Evolutionary conservation across 2,113 vertebrate species (phyloP).

Genomic region (Rhabdomys dilectus): DNA sequence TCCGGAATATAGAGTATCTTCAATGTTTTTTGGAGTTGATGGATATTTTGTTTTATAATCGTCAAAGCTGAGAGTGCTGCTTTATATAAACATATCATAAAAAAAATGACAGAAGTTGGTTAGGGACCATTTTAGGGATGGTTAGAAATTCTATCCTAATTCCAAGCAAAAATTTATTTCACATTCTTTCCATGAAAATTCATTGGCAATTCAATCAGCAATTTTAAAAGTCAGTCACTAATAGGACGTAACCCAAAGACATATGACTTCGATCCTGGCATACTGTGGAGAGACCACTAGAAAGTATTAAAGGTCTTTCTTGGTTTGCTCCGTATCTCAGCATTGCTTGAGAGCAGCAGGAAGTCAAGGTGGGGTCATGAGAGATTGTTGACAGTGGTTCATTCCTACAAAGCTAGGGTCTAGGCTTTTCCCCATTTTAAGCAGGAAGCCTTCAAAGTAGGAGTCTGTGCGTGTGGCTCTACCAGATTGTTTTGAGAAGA

Average conservation of each 20-base stretch:
- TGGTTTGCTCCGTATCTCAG: too few relatives aligned
- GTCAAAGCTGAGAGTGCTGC: neutral
- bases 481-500: neutral
- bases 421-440: neutral
- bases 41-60: neutral
- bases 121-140: neutral
- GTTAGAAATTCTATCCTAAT: neutral
- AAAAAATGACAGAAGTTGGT: neutral
- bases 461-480: neutral
- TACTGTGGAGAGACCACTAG: neutral
- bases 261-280: neutral
- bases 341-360: too few relatives aligned
- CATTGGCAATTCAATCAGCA: neutral
- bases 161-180: neutral
- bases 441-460: neutral
- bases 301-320: neutral
- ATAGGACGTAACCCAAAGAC: neutral
- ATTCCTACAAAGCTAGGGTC: rapidly evolving
- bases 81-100: neutral
- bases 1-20: neutral
- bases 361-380: neutral
- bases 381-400: neutral
- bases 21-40: neutral
- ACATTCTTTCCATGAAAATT: neutral
- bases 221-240: neutral